A percentile compares a stretch with the other conserved stretches of the same genome.
These are phyloP conservation scores for Carabus problematicus DNA, from an alignment of 2,888 invertebrate genomes.

Conservation along the genomic window DNA sequence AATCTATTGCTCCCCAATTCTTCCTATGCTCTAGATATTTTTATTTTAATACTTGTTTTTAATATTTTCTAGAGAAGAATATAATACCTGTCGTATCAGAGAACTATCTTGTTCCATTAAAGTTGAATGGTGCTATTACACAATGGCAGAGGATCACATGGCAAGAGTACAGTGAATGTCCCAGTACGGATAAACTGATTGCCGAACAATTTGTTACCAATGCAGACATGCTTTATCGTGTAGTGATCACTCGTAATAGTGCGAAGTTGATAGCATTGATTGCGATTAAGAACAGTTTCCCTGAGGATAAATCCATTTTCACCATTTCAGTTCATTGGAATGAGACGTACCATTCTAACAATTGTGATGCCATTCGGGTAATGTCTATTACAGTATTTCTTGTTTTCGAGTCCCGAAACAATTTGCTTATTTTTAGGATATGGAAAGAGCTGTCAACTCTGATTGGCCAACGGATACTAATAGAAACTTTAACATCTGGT, in stretches of 20 bases:
- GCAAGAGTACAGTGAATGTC: slow-evolving; percentile 68
- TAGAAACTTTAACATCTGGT: slow-evolving; percentile 56
- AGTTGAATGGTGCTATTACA: slow-evolving; percentile 68
- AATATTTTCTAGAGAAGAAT: slow-evolving; percentile 53
- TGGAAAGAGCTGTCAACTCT: slow-evolving; percentile 65
- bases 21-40: neutral
- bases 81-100: slow-evolving; percentile 53
- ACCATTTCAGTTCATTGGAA: slow-evolving; percentile 77
- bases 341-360: slow-evolving; percentile 68
- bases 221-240: slow-evolving; percentile 77
- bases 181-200: slow-evolving; percentile 63
- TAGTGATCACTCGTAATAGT: slow-evolving; percentile 75
- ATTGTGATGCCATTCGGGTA: slow-evolving; percentile 68
- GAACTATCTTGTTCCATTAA: slow-evolving; percentile 57
- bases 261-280: slow-evolving; percentile 81
- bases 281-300: slow-evolving; percentile 84
- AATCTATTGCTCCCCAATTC: neutral
- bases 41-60: slow-evolving; percentile 30
- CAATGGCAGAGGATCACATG: slow-evolving; percentile 75
- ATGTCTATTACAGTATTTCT: no score
- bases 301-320: slow-evolving; percentile 79
- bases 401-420: neutral
- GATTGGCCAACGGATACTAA: slow-evolving; percentile 60
- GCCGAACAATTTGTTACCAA: slow-evolving; percentile 66
- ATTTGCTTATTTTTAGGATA: slow-evolving; percentile 55